Base-by-base conservation (phyloP, 2,797 vertebrate species). In the Sebastes kiyomatsui region DNA sequence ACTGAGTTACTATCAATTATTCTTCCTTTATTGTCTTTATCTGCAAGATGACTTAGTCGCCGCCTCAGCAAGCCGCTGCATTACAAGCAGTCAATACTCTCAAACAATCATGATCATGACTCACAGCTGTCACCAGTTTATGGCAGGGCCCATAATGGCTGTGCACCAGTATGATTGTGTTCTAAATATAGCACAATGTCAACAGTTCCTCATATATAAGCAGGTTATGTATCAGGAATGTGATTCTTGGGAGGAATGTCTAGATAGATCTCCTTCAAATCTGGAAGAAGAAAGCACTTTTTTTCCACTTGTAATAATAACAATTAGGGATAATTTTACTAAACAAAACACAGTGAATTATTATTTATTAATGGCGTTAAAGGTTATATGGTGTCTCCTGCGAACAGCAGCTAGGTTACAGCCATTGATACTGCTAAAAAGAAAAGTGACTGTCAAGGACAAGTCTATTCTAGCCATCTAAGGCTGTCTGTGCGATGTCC, bases 61-160 rank as follows among this genome's bases (percentile, higher is more conserved):
- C 49, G 28, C 77, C 59, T 85, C 77, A 82, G 75, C 72, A 68
- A 76, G 68, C 72, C 74, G 70, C 84, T 81, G 77, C 73, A 58
- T 86, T 80, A 78, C 52, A 77, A 80, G 74, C 33, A 67, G 81
- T 91, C 85, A 89, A 84, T 87, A 83, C 64, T 77, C 74, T 88
- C 68, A 84, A 85, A 86, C 84, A 89, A 82, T 82, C 81, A 72
- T n/a, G 49, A 52, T 75, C 82, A 79, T 84, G 87, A 90, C 84
- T 91, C 82, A 89, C 70, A 83, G 77, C 87, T 84, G 85, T 86
- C 82, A 78, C 85, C 77, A 78, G 77, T 85, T 91, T 86, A 88
- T 81, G 75, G 86, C 55, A 75, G 59, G 70, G 67, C 22, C 75
- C 75, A 86, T 88, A 84, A 84, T 84, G 90, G 83, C 82, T 69